A percentile compares a stretch with the other conserved stretches of the same genome.
Evolutionary conservation across 2,888 invertebrate species (phyloP).

Genomic region (Nysson spinosus): DNA sequence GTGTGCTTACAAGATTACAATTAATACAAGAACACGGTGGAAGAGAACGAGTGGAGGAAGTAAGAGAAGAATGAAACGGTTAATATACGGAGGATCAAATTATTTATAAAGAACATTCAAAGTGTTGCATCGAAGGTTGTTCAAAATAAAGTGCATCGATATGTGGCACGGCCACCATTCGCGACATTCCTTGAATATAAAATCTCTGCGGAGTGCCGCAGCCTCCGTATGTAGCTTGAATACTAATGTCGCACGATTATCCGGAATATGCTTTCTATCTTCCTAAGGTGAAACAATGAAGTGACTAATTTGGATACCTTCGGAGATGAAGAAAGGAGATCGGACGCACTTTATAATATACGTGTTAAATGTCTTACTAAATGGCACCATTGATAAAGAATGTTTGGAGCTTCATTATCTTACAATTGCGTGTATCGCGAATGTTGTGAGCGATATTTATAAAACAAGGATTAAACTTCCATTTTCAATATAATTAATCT

Average conservation of each 20-base stretch:
- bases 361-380: constrained; percentile 29
- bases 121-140: constrained; percentile 35
- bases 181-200: constrained; percentile 62
- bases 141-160: constrained; percentile 64
- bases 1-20: not conserved
- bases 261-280: constrained; percentile 48
- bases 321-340: constrained; percentile 6
- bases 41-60: not conserved
- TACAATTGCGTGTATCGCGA: constrained; percentile 12
- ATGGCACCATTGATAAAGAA: not conserved
- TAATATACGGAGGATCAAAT: constrained; percentile 16
- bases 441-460: constrained; percentile 11
- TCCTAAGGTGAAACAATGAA: constrained; percentile 56
- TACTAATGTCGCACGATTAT: constrained; percentile 58
- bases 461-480: no score
- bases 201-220: constrained; percentile 50
- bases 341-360: constrained; percentile 21
- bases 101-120: constrained; percentile 44
- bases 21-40: not conserved
- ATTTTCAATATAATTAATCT: no score
- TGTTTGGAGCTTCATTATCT: constrained; percentile 27
- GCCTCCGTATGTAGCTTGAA: constrained; percentile 44
- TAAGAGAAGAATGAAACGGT: not conserved
- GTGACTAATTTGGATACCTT: constrained; percentile 56
- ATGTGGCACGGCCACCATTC: constrained; percentile 55